These are phyloP conservation scores for Seriola dumerili DNA, from an alignment of 2,113 vertebrate genomes.

Conservation along the genomic window DNA sequence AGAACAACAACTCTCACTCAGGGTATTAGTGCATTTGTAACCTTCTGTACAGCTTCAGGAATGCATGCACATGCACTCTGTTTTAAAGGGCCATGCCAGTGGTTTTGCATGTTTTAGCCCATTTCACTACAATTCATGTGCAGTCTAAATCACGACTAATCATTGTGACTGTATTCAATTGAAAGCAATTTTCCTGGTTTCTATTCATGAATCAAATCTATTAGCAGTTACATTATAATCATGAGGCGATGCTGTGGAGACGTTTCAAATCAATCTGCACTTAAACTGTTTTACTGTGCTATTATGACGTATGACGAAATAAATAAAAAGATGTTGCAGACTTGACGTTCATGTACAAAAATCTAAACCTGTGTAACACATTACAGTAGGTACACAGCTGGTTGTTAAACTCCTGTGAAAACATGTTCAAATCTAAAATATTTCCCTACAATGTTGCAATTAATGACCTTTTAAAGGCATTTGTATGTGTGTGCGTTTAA, in stretches of 20 bases:
- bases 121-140: too few relatives aligned
- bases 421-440: too few relatives aligned
- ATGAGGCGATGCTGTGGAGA: background rate
- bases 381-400: too few relatives aligned
- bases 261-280: background rate
- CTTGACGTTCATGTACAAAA: background rate
- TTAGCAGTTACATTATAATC: background rate
- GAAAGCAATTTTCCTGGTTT: background rate
- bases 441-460: too few relatives aligned
- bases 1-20: background rate
- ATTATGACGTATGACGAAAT: too few relatives aligned
- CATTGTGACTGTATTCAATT: background rate
- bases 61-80: conserved; percentile 28
- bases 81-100: background rate
- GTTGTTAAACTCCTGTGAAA: too few relatives aligned
- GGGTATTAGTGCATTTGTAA: conserved; percentile 45
- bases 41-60: conserved; percentile 55
- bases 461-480: too few relatives aligned
- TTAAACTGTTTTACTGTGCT: too few relatives aligned
- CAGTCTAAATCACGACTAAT: too few relatives aligned
- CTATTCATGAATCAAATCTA: background rate
- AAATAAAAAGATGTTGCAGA: too few relatives aligned
- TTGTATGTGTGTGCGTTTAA: too few relatives aligned
- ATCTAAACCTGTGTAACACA: too few relatives aligned
- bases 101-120: background rate